Base-by-base conservation (phyloP, 2,888 invertebrate genomes). In the Tyria jacobaeae region DNA sequence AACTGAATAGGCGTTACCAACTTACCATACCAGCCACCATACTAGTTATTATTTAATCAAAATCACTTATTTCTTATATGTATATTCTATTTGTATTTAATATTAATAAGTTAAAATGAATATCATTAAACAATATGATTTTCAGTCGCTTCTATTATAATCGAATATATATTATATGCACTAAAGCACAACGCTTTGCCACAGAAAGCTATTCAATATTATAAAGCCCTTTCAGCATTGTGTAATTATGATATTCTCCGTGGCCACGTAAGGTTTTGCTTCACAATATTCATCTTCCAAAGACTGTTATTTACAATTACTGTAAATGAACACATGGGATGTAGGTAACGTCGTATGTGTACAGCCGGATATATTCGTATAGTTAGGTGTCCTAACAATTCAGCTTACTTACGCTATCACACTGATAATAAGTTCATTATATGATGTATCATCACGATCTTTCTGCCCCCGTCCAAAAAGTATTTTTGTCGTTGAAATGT, bases 321-420 rank as follows among this genome's bases (percentile, higher is more conserved):
- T 44, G 41, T 9, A 44, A 44, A 44, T 44, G 41, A 44, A 17
- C 41, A 44, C n/a, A n/a, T n/a, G n/a, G n/a, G n/a, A n/a, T 10
- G 21, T 21, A 17, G 17, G 10, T 41, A 17, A 3, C 17, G 7
- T 17, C 47, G 37, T 37, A 6, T 31, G 17, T 48, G 62, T 53
- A 44, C 17, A 44, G 41, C 17, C 17, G 17, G 17, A 44, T 44
- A 10, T 17, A 44, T 44, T 17, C 9, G 21, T 44, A 17, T 44
- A 12, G 41, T 44, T 12, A 21, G 41, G 21, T 9, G 17, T 44
- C n/a, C 0, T 3, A 44, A 44, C 21, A 10, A 44, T 44, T 12
- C 41, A 12, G 41, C 1, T 41, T 9, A 17, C 17, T 17, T 17
- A 41, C 41, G 7, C n/a, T 39, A 39, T n/a, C n/a, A 39, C 17